A percentile compares a stretch with the other conserved stretches of the same genome.
These are phyloP conservation scores for Toxotes chatareus DNA, from an alignment of 2,113 vertebrate species.

Conservation along the genomic window DNA sequence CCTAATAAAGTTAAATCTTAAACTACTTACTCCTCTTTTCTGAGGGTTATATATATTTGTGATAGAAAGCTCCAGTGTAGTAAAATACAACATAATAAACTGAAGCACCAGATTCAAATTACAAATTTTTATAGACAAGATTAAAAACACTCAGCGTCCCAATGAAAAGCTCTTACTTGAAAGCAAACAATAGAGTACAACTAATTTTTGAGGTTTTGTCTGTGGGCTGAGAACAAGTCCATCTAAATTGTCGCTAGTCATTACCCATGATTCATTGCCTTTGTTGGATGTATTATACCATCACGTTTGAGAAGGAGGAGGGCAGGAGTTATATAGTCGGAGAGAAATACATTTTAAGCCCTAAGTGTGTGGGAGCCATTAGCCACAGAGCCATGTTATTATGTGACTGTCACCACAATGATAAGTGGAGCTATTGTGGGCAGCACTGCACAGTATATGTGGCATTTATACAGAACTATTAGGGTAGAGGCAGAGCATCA, in stretches of 20 bases:
- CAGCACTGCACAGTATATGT: slow-evolving; percentile 50
- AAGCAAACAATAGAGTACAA: slow-evolving; percentile 23
- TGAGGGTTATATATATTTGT: too few species aligned
- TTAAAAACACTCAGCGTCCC: neutral
- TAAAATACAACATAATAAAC: neutral
- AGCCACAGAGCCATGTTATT: slow-evolving; percentile 70
- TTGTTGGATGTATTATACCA: slow-evolving; percentile 60
- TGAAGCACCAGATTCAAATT: neutral
- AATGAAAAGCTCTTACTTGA: slow-evolving; percentile 4
- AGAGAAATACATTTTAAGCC: slow-evolving; percentile 69
- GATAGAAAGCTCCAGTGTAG: neutral
- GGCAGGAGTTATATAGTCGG: slow-evolving; percentile 56
- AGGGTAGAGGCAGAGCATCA: slow-evolving; percentile 41
- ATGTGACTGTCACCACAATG: slow-evolving; percentile 75
- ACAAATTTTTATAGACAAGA: neutral
- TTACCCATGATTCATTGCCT: slow-evolving; percentile 56
- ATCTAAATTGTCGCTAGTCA: slow-evolving; percentile 23
- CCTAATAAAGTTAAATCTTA: too few species aligned
- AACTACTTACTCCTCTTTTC: too few species aligned
- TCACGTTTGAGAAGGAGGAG: slow-evolving; percentile 47
- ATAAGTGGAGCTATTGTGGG: slow-evolving; percentile 72
- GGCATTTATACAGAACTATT: slow-evolving; percentile 57
- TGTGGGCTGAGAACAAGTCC: slow-evolving; percentile 30
- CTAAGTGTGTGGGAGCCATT: slow-evolving; percentile 76
- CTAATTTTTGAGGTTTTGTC: slow-evolving; percentile 12